Base-by-base conservation (phyloP, 2,113 vertebrate species). In the Cyphomyrus plagiostoma region DNA sequence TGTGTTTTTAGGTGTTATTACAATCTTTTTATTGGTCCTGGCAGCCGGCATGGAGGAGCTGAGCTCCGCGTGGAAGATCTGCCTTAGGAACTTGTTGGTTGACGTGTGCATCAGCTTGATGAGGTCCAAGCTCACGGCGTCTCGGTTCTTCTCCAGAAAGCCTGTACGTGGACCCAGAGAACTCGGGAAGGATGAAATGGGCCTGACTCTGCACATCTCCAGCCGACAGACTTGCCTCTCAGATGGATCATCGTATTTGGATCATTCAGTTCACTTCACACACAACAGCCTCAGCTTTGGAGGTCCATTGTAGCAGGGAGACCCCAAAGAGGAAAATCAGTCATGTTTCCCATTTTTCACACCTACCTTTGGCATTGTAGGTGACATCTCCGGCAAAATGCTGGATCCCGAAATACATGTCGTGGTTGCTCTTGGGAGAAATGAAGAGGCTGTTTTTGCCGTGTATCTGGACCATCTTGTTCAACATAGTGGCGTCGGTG, bases 61-160 rank as follows among this genome's bases (percentile, higher is more conserved):
- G 70, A 98, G 86, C 3, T 94, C 94, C 0, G 62, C 89, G 0
- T 95, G 93, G 93, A 99, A 99, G 77, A 96, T 93, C 88, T 96
- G 93, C 90, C 93, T 97, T 89, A 99, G 95, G 92, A 99, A 97
- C 91, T 97, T 97, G 94, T 96, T 99, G 93, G 93, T 93, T 13
- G 98, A 99, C 6, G 95, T 97, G 88, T 97, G 92, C 92, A 99
- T 93, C 92, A 98, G 91, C 39, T 95, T 93, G 66, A 99, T 95
- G 89, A 99, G 92, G 48, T 98, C 97, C 77, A 93, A 90, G 92
- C 97, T 99, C 90, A 99, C 91, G 2, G 96, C 91, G 17, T 99
- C 98, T 23, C 98, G 96, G 91, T 99, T 99, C 92, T 99, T 99
- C 93, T 99, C 98, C 92, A 99, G 95, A 92, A 99, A 99, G 91